Evolutionary conservation across 1,140 invertebrate species (phyloP).

Genomic region (Acromyrmex echinatior): DNA sequence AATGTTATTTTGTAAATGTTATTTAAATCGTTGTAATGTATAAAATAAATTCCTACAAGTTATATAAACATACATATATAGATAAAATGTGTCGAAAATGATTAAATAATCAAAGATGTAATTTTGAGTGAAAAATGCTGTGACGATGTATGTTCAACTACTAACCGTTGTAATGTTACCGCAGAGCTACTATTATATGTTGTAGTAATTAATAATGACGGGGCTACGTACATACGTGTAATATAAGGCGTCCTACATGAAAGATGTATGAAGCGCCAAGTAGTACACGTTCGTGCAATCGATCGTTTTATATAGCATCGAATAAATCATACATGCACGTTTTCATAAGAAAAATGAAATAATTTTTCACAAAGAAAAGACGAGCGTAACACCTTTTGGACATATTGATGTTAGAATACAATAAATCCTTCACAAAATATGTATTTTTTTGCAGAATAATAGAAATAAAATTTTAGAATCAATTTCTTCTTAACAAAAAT

Average conservation of each 20-base stretch:
- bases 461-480: not conserved
- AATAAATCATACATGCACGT: not conserved
- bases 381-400: not conserved
- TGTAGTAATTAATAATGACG: constrained; percentile 11
- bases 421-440: not conserved
- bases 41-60: not conserved
- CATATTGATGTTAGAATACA: not conserved
- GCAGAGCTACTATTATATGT: not conserved
- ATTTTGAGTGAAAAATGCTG: constrained; percentile 2
- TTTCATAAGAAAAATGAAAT: constrained; percentile 6
- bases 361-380: constrained; percentile 9
- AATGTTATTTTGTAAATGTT: not conserved
- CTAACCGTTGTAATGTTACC: not conserved
- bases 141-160: not conserved
- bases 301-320: not conserved
- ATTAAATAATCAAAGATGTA: not conserved
- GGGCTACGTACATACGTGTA: not conserved
- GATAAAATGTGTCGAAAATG: not conserved
- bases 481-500: constrained; percentile 16
- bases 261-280: constrained; percentile 4
- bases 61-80: not conserved
- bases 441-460: not conserved
- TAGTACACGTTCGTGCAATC: not conserved
- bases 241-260: constrained; percentile 22
- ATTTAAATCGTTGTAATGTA: not conserved